These are phyloP conservation scores for Dicranocentrus wangi DNA, from an alignment of 2,888 invertebrate species.

Conservation along the genomic window DNA sequence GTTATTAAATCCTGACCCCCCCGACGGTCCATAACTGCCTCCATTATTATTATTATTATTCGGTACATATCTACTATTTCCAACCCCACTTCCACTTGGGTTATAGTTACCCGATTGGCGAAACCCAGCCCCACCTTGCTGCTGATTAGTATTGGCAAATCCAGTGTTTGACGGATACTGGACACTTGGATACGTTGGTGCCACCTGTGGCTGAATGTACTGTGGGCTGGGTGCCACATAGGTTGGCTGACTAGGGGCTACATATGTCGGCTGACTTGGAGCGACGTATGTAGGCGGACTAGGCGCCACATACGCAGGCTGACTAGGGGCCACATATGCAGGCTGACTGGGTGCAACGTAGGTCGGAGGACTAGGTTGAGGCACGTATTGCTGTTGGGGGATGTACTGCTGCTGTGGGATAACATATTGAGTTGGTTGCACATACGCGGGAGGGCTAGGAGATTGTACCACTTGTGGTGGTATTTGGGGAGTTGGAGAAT, in stretches of 20 bases:
- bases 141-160: slow-evolving; percentile 7
- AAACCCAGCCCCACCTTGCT: background rate
- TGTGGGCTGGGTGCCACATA: slow-evolving; percentile 12
- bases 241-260: background rate
- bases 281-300: slow-evolving; percentile 17
- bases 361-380: slow-evolving; percentile 33
- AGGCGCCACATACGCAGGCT: slow-evolving; percentile 14
- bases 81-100: slow-evolving; percentile 5
- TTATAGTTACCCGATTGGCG: background rate
- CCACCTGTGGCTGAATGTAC: slow-evolving; percentile 2
- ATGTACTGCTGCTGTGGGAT: slow-evolving; percentile 13
- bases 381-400: slow-evolving; percentile 37
- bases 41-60: background rate
- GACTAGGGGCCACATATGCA: slow-evolving; percentile 26
- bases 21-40: background rate
- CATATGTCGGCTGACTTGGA: slow-evolving; percentile 11
- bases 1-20: background rate
- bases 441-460: slow-evolving; percentile 41
- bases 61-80: background rate
- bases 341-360: slow-evolving; percentile 34
- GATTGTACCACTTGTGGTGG: slow-evolving; percentile 11
- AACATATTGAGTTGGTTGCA: background rate
- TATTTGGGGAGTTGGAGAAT: background rate
- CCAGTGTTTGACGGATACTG: slow-evolving; percentile 11
- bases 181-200: background rate